Evolutionary conservation across 2,797 vertebrate genomes (phyloP).

Genomic region (Florisuga fusca): DNA sequence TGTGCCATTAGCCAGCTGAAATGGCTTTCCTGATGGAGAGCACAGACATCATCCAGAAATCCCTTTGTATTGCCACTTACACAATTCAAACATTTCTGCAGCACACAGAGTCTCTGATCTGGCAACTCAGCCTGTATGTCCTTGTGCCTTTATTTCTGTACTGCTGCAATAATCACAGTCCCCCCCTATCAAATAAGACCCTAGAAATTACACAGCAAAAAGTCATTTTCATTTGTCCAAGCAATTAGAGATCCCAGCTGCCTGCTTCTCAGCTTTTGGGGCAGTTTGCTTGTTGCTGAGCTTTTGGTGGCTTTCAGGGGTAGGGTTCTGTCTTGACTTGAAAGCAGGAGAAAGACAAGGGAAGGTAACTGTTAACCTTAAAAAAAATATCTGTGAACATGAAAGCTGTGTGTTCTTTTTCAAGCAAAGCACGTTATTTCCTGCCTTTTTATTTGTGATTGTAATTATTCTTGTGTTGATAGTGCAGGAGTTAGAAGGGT

Average conservation of each 20-base stretch:
- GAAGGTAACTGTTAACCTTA: conserved; percentile 1
- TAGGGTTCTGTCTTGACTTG: background rate
- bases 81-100: background rate
- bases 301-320: background rate
- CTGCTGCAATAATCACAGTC: background rate
- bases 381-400: background rate
- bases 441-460: conserved; percentile 44
- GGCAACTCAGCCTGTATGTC: background rate
- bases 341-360: background rate
- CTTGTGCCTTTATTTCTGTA: background rate
- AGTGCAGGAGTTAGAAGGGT: background rate
- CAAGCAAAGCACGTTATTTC: conserved; percentile 36
- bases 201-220: background rate
- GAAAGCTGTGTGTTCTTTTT: background rate
- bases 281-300: background rate
- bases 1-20: background rate
- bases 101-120: background rate
- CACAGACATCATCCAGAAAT: background rate
- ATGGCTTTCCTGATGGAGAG: background rate
- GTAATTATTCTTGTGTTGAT: conserved; percentile 1
- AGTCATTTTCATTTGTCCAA: background rate
- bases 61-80: background rate
- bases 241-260: background rate
- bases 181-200: background rate
- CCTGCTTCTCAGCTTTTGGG: background rate